phyloP scores from a whole-genome alignment of 2,888 invertebrate species.

The Cosmia trapezina region DNA sequence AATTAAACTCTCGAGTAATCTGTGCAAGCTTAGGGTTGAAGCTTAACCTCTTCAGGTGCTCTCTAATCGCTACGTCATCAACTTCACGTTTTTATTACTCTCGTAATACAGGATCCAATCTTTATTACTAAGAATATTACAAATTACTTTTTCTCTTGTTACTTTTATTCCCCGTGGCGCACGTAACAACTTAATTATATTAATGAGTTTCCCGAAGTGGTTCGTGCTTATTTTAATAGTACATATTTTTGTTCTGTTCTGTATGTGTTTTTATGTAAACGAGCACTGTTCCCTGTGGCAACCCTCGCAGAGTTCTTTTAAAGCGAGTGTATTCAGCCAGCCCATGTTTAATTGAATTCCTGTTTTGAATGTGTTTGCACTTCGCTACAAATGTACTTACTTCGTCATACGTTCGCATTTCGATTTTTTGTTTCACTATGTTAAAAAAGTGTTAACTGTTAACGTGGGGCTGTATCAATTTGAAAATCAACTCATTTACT shows the following conservation, averaged over 20 bases:
- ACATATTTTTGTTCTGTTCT: slow-evolving; percentile 63
- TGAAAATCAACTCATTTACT: neutral
- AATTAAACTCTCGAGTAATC: slow-evolving; percentile 20
- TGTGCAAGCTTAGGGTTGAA: slow-evolving; percentile 5
- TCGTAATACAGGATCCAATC: slow-evolving; percentile 35
- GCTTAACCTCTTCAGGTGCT: slow-evolving; percentile 31
- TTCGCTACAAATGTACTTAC: slow-evolving; percentile 34
- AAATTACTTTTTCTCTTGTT: slow-evolving; percentile 59
- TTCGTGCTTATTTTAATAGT: slow-evolving; percentile 65
- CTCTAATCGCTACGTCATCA: slow-evolving; percentile 46
- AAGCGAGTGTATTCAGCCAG: slow-evolving; percentile 58
- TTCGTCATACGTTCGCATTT: slow-evolving; percentile 18
- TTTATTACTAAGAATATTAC: slow-evolving; percentile 52
- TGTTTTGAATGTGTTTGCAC: slow-evolving; percentile 57
- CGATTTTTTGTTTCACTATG: slow-evolving; percentile 13
- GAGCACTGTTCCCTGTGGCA: slow-evolving; percentile 51
- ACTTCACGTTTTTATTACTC: slow-evolving; percentile 62
- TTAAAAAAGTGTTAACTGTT: neutral
- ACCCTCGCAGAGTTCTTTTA: slow-evolving; percentile 53
- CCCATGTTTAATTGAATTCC: slow-evolving; percentile 68
- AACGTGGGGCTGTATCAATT: neutral
- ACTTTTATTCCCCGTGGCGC: slow-evolving; percentile 57
- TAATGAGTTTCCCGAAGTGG: slow-evolving; percentile 70
- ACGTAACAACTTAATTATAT: slow-evolving; percentile 72
- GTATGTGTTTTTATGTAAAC: slow-evolving; percentile 56